Conservation (phyloP, 2,113 vertebrate genomes). For the Sorex fumeus region DNA sequence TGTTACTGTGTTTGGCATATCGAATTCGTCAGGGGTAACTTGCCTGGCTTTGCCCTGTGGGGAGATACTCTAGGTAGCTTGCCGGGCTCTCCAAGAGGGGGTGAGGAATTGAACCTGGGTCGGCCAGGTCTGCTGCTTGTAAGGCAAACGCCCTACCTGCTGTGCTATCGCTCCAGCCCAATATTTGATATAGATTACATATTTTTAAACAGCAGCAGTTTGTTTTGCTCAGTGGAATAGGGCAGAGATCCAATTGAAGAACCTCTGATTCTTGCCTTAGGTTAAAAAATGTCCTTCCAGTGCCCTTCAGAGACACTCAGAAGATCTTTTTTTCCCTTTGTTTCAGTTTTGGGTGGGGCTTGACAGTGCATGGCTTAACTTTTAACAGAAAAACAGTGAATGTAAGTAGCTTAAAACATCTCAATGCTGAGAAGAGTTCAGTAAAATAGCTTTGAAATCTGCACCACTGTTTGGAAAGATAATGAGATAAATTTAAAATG, state of each 20-base stretch:
- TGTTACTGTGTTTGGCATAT: no score
- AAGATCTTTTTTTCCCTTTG: not conserved
- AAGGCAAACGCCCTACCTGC: no score
- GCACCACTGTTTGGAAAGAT: constrained; percentile 55
- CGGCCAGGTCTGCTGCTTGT: no score
- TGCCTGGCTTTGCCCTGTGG: no score
- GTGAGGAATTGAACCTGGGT: no score
- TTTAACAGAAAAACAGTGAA: not conserved
- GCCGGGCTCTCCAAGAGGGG: no score
- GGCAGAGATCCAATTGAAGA: not conserved
- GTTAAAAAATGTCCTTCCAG: not conserved
- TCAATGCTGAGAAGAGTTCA: not conserved
- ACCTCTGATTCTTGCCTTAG: not conserved
- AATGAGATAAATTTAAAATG: constrained; percentile 67
- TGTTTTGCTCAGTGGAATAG: not conserved
- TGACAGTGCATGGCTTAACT: constrained; percentile 12
- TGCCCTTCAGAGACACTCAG: constrained; percentile 34
- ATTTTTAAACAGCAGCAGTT: constrained; percentile 24
- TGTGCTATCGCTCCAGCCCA: no score
- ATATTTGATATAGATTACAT: not conserved
- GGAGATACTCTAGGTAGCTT: no score
- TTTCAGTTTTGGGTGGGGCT: not conserved
- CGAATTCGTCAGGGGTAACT: no score
- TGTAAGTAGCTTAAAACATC: no score
- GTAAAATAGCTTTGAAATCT: constrained; percentile 62